Conservation (phyloP, 2,113 vertebrate genomes). For the Chitala chitala region DNA sequence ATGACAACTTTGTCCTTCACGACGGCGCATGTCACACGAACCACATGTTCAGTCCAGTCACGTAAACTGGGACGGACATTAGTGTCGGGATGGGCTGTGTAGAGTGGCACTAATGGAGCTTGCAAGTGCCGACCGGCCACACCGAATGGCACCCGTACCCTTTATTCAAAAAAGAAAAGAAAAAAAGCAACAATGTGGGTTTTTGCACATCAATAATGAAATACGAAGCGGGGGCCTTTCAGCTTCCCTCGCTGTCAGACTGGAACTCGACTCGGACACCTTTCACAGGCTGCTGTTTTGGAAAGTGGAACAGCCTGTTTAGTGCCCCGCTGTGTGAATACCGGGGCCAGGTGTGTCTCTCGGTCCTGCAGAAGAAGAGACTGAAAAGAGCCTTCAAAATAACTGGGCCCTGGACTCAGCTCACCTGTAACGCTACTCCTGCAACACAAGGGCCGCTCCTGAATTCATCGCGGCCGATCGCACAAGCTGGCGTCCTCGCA, state of each 20-base stretch:
- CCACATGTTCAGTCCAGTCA: too few species aligned
- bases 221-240: neutral
- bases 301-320: conserved; percentile 12
- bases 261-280: conserved; percentile 1
- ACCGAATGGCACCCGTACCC: neutral
- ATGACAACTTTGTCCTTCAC: too few species aligned
- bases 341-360: conserved; percentile 10
- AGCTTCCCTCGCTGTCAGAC: neutral
- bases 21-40: too few species aligned
- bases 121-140: neutral
- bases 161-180: conserved; percentile 22
- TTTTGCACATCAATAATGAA: conserved; percentile 6
- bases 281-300: conserved; percentile 2
- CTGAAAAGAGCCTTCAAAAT: neutral
- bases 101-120: neutral
- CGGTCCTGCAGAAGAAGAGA: neutral
- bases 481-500: neutral
- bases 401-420: neutral
- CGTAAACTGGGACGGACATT: neutral
- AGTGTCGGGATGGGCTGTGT: neutral
- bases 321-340: neutral
- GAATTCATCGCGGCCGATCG: neutral
- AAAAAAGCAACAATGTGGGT: conserved; percentile 1
- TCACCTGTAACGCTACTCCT: neutral
- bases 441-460: neutral